Evolutionary conservation across 1,140 invertebrate species (phyloP), one percentile per base, ranked within the genome.

Genomic region (Scaptomyza graminum): DNA sequence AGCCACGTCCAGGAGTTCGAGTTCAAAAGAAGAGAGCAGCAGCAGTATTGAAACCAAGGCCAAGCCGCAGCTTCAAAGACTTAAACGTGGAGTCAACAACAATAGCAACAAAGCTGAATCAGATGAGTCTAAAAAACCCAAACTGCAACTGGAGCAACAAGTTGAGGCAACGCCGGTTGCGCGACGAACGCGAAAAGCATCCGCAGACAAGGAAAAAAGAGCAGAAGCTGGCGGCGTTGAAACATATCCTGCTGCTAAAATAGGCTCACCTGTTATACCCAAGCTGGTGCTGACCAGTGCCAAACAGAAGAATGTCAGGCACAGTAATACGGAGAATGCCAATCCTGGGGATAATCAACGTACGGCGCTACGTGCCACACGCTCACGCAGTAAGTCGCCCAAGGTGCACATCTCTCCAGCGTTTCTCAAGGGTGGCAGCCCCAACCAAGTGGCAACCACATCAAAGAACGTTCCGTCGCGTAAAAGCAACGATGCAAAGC

Each of bases 321-420:
- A 51, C 0, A 87, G 55, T n/a, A 66, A 87, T 52, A 15, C 67
- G 7, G 79, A 76, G 59, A 87, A 83, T 15, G 61, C 65, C 5
- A 70, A 79, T 49, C 74, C 84, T n/a, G 67, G 22, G 3, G 43
- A 28, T 18, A 73, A 41, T 3, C 34, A 44, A 11, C 28, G 61
- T 7, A n/a, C n/a, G n/a, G 51, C 34, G 0, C 59, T 72, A 0
- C 80, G 89, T 6, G 54, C 39, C 0, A 65, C 74, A 0, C 80
- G 89, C 7, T 72, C 73, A 0, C 74, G 90, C 9, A 90, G 90
- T 54, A 90, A 90, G 50, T 90, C 90, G 0, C 90, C 90, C 9
- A 90, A 88, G 31, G 60, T 80, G 6, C 77, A 75, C 49, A 90
- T 91, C 6, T 91, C 90, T 0, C 47, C 90, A 0, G 49, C 16